phyloP scores from a whole-genome alignment of 2,888 invertebrate genomes.

The Himalopsyche anomala region DNA sequence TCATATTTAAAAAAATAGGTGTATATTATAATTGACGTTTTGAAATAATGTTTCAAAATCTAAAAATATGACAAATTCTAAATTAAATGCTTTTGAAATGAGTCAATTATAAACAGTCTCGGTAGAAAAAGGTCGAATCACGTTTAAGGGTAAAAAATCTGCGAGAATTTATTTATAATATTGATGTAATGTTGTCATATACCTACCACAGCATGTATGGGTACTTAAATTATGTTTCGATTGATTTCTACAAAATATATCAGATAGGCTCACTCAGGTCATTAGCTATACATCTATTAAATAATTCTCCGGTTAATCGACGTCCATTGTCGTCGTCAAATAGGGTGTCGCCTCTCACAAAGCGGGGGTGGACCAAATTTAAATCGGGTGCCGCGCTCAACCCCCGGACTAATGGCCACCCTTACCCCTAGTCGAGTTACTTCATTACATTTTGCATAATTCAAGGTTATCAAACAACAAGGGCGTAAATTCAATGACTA shows the following conservation, averaged over 20 bases:
- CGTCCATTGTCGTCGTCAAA: slow-evolving; percentile 40
- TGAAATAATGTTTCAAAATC: too few species aligned
- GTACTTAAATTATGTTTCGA: too few species aligned
- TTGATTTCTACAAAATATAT: neutral
- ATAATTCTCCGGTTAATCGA: slow-evolving; percentile 42
- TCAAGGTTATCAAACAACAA: slow-evolving; percentile 19
- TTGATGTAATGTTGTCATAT: too few species aligned
- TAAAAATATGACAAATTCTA: too few species aligned
- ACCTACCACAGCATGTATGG: too few species aligned
- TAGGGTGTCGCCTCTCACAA: slow-evolving; percentile 35
- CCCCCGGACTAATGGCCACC: slow-evolving; percentile 30
- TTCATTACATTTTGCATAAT: slow-evolving; percentile 43
- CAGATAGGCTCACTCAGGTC: neutral
- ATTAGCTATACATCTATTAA: slow-evolving; percentile 36
- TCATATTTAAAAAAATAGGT: too few species aligned
- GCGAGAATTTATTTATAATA: too few species aligned
- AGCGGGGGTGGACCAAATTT: slow-evolving; percentile 39
- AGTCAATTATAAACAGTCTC: too few species aligned
- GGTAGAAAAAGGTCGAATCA: too few species aligned
- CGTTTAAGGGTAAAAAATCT: too few species aligned
- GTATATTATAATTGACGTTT: too few species aligned
- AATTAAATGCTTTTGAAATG: too few species aligned
- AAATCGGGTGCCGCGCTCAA: slow-evolving; percentile 32
- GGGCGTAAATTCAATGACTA: slow-evolving; percentile 10
- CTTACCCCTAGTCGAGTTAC: slow-evolving; percentile 1